Conservation (phyloP, 1,140 invertebrate species). For the Lucilia sericata region DNA sequence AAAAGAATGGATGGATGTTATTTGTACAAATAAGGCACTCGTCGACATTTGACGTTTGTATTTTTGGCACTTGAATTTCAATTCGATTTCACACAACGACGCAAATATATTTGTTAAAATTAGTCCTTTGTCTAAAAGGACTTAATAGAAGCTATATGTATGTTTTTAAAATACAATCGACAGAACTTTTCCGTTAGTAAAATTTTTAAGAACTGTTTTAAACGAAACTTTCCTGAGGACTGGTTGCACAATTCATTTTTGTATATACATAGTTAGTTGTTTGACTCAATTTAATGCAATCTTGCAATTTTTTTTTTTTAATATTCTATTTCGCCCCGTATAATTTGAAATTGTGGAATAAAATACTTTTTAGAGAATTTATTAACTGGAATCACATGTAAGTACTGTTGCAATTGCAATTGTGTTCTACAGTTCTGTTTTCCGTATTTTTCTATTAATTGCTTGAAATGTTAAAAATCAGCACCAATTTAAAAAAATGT, state of each 20-base stretch:
- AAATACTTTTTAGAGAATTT: background rate
- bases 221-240: slow-evolving; percentile 12
- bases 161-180: background rate
- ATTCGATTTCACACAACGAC: background rate
- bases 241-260: slow-evolving; percentile 34
- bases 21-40: background rate
- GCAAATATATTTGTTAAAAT: background rate
- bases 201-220: background rate
- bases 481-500: slow-evolving; percentile 19
- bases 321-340: background rate
- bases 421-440: background rate
- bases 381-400: slow-evolving; percentile 24
- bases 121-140: background rate
- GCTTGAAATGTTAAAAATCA: slow-evolving; percentile 32
- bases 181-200: background rate
- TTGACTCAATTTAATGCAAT: slow-evolving; percentile 30
- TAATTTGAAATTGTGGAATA: background rate
- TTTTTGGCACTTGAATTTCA: background rate
- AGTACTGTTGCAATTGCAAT: background rate
- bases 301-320: background rate
- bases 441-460: slow-evolving; percentile 15
- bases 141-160: background rate
- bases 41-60: background rate
- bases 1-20: no score
- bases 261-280: background rate